A percentile compares a stretch with the other conserved stretches of the same genome.
Conservation (phyloP, 2,797 vertebrate genomes). For the Kryptolebias ocellatus region DNA sequence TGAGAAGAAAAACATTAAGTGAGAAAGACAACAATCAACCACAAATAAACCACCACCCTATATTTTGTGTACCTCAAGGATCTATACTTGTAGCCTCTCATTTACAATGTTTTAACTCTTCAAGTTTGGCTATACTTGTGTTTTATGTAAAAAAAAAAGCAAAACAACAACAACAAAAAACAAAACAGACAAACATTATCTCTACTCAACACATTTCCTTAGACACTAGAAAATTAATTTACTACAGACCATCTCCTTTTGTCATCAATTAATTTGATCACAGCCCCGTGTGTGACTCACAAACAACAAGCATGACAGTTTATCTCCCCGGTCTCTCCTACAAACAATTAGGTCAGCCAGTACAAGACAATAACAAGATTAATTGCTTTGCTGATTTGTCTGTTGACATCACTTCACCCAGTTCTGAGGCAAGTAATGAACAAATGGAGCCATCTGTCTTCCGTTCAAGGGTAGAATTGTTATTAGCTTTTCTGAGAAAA, state of each 20-base stretch:
- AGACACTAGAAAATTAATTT: not conserved
- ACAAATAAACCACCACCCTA: too few species aligned
- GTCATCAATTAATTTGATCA: slow-evolving; percentile 26
- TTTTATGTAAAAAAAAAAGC: too few species aligned
- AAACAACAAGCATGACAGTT: slow-evolving; percentile 40
- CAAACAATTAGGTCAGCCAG: slow-evolving; percentile 56
- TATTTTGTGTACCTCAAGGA: too few species aligned
- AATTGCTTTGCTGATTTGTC: slow-evolving; percentile 46
- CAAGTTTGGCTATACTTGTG: too few species aligned
- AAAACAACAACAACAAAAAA: not conserved
- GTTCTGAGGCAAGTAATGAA: slow-evolving; percentile 15
- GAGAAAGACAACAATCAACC: not conserved
- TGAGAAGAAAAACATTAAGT: not conserved
- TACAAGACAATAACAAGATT: slow-evolving; percentile 57
- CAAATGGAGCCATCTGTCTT: slow-evolving; percentile 23
- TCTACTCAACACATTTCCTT: too few species aligned
- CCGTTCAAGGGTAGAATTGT: slow-evolving; percentile 12
- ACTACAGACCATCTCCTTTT: slow-evolving; percentile 10
- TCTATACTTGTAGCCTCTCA: too few species aligned
- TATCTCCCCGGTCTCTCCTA: slow-evolving; percentile 11
- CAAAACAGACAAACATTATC: not conserved
- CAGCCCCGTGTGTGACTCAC: slow-evolving; percentile 16
- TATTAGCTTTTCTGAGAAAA: slow-evolving; percentile 40
- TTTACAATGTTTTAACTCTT: too few species aligned
- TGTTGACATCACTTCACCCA: slow-evolving; percentile 21